phyloP scores from a whole-genome alignment of 2,113 vertebrate species.

The Tenebrosternarchus preto region DNA sequence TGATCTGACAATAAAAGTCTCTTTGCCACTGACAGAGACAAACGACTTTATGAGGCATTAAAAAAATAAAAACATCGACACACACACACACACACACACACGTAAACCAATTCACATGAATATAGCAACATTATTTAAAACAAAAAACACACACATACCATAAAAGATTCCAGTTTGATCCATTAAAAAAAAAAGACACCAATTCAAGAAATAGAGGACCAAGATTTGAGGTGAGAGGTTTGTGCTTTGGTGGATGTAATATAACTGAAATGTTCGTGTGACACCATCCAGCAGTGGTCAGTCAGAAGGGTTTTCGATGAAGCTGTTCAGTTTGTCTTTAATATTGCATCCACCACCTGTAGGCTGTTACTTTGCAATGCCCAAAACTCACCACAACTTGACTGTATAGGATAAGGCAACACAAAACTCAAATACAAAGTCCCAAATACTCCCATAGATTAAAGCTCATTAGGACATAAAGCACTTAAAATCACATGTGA shows the following conservation, averaged over 20 bases:
- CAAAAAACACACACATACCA: neutral
- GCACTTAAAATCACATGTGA: neutral
- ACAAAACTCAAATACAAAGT: neutral
- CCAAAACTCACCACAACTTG: neutral
- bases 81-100: neutral
- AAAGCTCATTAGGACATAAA: neutral
- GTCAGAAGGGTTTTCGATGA: neutral
- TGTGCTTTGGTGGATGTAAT: conserved; percentile 12
- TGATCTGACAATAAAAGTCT: neutral
- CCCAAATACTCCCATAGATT: neutral
- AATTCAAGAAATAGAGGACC: neutral
- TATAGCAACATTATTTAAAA: neutral
- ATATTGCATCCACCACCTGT: neutral
- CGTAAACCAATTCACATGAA: neutral
- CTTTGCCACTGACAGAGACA: neutral
- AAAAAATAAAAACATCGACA: neutral
- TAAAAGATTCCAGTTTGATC: conserved; percentile 10
- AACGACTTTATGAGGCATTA: neutral
- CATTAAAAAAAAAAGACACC: neutral
- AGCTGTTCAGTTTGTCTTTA: neutral
- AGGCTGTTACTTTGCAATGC: neutral
- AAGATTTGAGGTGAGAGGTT: neutral
- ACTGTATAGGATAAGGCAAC: neutral
- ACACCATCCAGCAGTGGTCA: conserved; percentile 31
- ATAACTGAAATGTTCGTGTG: neutral